These are phyloP conservation scores for Lerista edwardsae DNA, from an alignment of 2,797 vertebrate species.

Conservation along the genomic window DNA sequence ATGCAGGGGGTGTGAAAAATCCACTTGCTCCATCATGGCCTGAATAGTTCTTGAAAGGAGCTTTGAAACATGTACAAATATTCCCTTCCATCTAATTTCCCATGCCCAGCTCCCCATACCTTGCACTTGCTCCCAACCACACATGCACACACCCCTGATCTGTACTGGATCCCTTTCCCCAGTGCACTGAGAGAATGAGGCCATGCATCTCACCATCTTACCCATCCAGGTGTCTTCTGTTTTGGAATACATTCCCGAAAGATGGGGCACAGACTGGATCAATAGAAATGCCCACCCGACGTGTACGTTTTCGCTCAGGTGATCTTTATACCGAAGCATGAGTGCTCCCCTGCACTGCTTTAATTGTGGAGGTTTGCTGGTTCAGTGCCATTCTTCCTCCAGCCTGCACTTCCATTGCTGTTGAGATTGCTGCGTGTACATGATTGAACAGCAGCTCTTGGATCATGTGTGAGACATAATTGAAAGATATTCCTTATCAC, in stretches of 20 bases:
- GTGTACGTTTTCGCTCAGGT: background rate
- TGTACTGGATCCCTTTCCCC: background rate
- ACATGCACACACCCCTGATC: background rate
- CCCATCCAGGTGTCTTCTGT: background rate
- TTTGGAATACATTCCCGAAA: background rate
- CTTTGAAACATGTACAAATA: background rate
- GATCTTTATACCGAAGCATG: background rate
- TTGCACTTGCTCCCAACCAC: background rate
- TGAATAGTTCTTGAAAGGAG: background rate
- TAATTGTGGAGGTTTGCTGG: background rate
- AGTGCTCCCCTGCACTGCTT: background rate
- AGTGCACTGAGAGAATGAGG: background rate
- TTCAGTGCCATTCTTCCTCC: background rate
- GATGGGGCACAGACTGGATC: background rate
- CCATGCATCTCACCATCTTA: background rate
- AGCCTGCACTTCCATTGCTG: background rate
- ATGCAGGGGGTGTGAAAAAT: fast-evolving
- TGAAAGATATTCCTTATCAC: background rate
- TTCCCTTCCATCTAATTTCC: background rate
- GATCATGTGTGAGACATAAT: background rate
- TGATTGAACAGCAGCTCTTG: background rate
- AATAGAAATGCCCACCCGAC: background rate
- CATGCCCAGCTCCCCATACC: background rate
- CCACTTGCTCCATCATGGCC: background rate
- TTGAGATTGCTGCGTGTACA: background rate